Evolutionary conservation across 2,113 vertebrate species (phyloP), one percentile per base, ranked within the genome.

Genomic region (Paratilapia polleni): DNA sequence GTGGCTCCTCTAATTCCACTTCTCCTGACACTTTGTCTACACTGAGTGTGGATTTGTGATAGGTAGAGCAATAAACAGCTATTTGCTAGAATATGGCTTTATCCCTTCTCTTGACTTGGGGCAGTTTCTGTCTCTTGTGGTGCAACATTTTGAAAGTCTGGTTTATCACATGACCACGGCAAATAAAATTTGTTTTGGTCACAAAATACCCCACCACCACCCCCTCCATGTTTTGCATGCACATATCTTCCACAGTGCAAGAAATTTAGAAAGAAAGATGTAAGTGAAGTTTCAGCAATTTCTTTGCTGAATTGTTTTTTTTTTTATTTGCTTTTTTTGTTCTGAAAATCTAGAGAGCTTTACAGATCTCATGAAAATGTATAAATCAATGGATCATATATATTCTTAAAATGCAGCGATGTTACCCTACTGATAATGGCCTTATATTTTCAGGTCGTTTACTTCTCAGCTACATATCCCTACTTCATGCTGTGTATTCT

Each of bases 381-480:
- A 54, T 78, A 78, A 36, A 62, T 74, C 58, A 15, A 41, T n/a
- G 24, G 49, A 80, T 77, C 79, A 60, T 47, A 68, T 10, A 68
- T 58, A 15, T 49, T 20, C 20, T 60, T 8, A 57, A 57, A 54
- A 56, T 68, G 77, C 34, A 64, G 10, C 24, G 7, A 31, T 62
- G 59, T 20, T 19, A 19, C 41, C 74, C 31, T 43, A 36, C 82
- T 92, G 85, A 91, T 87, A 22, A 57, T 10, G 7, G 20, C 79
- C 54, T 91, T 26, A 14, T 83, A 88, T 85, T 89, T 92, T 83
- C 91, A 99, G 98, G 98, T 99, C 26, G 98, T 99, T 62, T 99
- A 99, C 95, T 99, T 99, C 97, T 99, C 98, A 1, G 98, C 98
- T 83, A 99, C 98, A 1, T 99, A 99, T 38, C 98, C 98, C 28